phyloP scores from a whole-genome alignment of 1,140 invertebrate species.

The Zaprionus lachaisei region DNA sequence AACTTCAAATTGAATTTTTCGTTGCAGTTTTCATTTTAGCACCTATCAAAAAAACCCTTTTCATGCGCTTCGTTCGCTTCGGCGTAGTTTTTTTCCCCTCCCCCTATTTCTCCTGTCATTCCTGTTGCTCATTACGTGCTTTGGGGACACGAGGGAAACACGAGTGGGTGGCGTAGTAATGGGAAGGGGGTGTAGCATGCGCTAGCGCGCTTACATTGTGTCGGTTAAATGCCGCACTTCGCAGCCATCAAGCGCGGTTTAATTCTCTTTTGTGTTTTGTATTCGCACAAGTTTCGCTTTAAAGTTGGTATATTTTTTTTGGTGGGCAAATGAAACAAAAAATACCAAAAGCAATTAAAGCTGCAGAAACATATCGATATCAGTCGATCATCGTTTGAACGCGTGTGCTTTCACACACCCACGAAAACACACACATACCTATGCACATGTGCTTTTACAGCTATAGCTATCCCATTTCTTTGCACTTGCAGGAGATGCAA shows the following conservation, averaged over 20 bases:
- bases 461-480: slow-evolving; percentile 12
- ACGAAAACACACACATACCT: neutral
- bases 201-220: slow-evolving; percentile 35
- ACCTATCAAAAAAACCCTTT: slow-evolving; percentile 71
- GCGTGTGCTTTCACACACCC: neutral
- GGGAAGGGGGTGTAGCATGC: neutral
- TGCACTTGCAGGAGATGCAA: slow-evolving; percentile 43
- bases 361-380: slow-evolving; percentile 13
- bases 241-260: slow-evolving; percentile 34
- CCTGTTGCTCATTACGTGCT: slow-evolving; percentile 38
- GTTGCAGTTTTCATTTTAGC: slow-evolving; percentile 78
- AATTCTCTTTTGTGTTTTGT: slow-evolving; percentile 33
- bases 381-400: slow-evolving; percentile 9
- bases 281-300: slow-evolving; percentile 15
- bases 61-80: slow-evolving; percentile 51
- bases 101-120: slow-evolving; percentile 3
- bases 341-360: slow-evolving; percentile 34
- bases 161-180: neutral
- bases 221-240: slow-evolving; percentile 28
- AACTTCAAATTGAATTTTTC: slow-evolving; percentile 82
- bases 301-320: neutral
- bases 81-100: slow-evolving; percentile 12
- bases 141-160: slow-evolving; percentile 1
- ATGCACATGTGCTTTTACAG: neutral
- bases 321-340: neutral